Conservation (phyloP, 2,888 invertebrate species). For the Chesias legatella region DNA sequence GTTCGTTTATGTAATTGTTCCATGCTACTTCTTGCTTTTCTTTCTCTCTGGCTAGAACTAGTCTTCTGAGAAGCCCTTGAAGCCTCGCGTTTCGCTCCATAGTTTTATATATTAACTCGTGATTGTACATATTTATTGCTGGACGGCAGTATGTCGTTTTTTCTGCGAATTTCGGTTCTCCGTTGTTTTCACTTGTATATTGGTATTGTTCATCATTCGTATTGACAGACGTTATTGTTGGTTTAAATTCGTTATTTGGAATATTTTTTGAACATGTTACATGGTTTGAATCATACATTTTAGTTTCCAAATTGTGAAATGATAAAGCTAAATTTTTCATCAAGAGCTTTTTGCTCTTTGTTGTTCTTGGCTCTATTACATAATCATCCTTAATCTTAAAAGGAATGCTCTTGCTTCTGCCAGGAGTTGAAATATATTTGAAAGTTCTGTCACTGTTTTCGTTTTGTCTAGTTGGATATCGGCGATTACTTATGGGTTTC, state of each 20-base stretch:
- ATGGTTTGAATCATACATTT: not conserved
- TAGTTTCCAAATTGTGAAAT: not conserved
- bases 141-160: constrained; percentile 54
- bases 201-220: not conserved
- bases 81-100: constrained; percentile 49
- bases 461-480: constrained; percentile 1
- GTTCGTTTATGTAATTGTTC: constrained; percentile 58
- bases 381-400: constrained; percentile 1
- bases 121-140: constrained; percentile 35
- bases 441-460: not conserved
- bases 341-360: not conserved
- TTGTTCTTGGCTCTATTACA: not conserved
- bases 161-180: constrained; percentile 32
- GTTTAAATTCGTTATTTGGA: not conserved
- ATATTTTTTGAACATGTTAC: constrained; percentile 4
- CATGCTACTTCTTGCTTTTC: constrained; percentile 51
- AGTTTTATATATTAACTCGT: constrained; percentile 45
- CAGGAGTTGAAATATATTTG: not conserved
- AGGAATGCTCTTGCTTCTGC: constrained; percentile 1
- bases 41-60: constrained; percentile 43
- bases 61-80: constrained; percentile 42
- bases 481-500: not conserved
- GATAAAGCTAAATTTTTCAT: not conserved
- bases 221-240: not conserved
- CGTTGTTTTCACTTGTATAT: not conserved